Base-by-base conservation (phyloP, 2,888 invertebrate genomes). In the Lysandra bellargus region DNA sequence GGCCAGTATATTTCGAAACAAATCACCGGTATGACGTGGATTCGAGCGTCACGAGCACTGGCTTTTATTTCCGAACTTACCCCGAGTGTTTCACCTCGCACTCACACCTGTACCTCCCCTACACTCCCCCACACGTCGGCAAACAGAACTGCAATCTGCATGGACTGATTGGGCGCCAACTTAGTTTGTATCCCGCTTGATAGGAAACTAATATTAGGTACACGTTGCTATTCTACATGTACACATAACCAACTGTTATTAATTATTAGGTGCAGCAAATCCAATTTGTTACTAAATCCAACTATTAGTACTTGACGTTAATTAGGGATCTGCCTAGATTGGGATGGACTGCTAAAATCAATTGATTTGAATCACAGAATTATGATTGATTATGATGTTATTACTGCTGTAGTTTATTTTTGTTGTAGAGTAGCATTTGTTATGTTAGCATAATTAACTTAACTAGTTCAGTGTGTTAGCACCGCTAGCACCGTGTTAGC, bases 121-220 rank as follows among this genome's bases (percentile, higher is more conserved):
- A 61, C 61, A 2, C 30, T 30, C 69, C 69, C 69, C 69, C 14
- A 33, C 33, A 69, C 69, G 69, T 5, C 33, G 14, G 14, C 69
- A 69, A 69, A 69, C 69, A 69, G 69, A 69, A 69, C 37, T 69
- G 69, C 69, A 69, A 69, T 69, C 33, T 33, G 33, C 23, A 33
- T 37, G 33, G 33, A 37, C 30, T 69, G 69, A 69, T 69, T 69
- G 64, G 9, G 69, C 33, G 33, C 69, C 33, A 69, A 69, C 69
- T 69, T 17, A 37, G 69, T 37, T 69, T 14, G 33, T 23, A 69
- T 69, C 33, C 33, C 69, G 33, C 69, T 37, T 69, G 37, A 69
- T 37, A 37, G 69, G 69, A 12, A 69, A 69, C 69, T 69, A 69
- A 33, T 69, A 69, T 37, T 33, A 33, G 61, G 61, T 23, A 61